Percentiles rank a stretch among this genome's conserved stretches.
These are phyloP conservation scores for Hippocampus kuda DNA, from an alignment of 2,797 vertebrate species.

Conservation along the genomic window DNA sequence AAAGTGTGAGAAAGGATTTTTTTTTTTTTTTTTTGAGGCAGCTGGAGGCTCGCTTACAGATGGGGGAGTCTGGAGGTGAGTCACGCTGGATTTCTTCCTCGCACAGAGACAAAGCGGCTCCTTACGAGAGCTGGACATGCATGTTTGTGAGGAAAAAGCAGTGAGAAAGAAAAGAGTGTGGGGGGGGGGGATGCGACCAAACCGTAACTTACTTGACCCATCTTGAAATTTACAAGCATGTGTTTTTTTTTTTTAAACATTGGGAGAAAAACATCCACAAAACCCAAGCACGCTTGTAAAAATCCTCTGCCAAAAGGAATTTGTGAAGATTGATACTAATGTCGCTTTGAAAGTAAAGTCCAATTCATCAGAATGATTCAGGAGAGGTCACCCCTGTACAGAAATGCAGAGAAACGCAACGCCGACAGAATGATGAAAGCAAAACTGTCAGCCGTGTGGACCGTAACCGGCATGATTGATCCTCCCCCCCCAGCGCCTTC, in stretches of 20 bases:
- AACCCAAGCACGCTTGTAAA: neutral
- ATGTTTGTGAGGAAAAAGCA: constrained; percentile 23
- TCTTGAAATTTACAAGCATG: neutral
- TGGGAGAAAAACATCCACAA: neutral
- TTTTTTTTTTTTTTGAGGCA: constrained; percentile 17
- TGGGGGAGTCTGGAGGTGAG: constrained; percentile 49
- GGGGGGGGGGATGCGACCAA: neutral
- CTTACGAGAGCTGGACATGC: constrained; percentile 42
- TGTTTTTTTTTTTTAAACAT: neutral
- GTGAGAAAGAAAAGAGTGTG: constrained; percentile 2
- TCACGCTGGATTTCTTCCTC: constrained; percentile 57
- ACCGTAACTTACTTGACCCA: neutral
- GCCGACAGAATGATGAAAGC: too few species aligned
- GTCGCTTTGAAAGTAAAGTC: constrained; percentile 42
- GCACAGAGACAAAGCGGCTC: constrained; percentile 57
- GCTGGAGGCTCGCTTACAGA: constrained; percentile 29
- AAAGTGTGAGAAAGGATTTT: constrained; percentile 9
- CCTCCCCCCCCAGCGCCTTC: too few species aligned
- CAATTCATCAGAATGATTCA: too few species aligned
- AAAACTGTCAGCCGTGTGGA: too few species aligned
- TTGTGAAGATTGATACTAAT: neutral
- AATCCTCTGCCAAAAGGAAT: neutral
- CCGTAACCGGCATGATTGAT: too few species aligned
- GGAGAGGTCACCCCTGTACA: too few species aligned
- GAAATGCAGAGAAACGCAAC: too few species aligned